A percentile compares a stretch with the other conserved stretches of the same genome.
phyloP scores from a whole-genome alignment of 2,113 vertebrate species.

The Columba livia region DNA sequence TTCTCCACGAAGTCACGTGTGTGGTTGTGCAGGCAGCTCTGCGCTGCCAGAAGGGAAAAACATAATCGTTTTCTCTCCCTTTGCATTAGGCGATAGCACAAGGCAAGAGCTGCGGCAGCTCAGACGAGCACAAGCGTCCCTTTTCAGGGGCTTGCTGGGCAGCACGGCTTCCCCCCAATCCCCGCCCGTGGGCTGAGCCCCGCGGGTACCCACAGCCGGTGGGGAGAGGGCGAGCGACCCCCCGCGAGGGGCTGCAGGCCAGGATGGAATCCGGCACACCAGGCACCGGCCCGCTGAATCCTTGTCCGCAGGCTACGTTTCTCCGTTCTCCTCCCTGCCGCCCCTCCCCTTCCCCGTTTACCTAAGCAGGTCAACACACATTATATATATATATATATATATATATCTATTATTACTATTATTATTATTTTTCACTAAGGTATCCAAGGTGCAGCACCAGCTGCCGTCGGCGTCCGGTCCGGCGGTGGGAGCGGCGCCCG shows the following conservation, averaged over 20 bases:
- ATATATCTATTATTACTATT: too few species aligned
- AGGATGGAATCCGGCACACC: not conserved
- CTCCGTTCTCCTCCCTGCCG: not conserved
- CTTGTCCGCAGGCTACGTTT: constrained; percentile 53
- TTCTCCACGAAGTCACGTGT: rapidly evolving
- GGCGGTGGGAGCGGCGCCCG: too few species aligned
- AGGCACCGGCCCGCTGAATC: constrained; percentile 19
- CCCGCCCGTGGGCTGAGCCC: not conserved
- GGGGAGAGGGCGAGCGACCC: not conserved
- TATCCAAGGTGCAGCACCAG: not conserved
- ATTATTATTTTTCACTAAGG: too few species aligned
- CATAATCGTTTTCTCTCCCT: not conserved
- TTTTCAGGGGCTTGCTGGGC: not conserved
- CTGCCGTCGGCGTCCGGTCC: not conserved
- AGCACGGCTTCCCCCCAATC: not conserved
- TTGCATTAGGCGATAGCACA: rapidly evolving
- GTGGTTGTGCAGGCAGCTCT: not conserved
- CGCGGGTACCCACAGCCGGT: not conserved
- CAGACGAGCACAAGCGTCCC: not conserved
- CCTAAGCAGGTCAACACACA: not conserved
- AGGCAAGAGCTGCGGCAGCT: not conserved
- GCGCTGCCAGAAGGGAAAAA: rapidly evolving
- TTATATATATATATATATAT: not conserved
- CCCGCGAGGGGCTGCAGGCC: too few species aligned
- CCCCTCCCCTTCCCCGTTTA: constrained; percentile 30